Conservation (phyloP, 2,113 vertebrate species). For the Rhynchomys soricoides region DNA sequence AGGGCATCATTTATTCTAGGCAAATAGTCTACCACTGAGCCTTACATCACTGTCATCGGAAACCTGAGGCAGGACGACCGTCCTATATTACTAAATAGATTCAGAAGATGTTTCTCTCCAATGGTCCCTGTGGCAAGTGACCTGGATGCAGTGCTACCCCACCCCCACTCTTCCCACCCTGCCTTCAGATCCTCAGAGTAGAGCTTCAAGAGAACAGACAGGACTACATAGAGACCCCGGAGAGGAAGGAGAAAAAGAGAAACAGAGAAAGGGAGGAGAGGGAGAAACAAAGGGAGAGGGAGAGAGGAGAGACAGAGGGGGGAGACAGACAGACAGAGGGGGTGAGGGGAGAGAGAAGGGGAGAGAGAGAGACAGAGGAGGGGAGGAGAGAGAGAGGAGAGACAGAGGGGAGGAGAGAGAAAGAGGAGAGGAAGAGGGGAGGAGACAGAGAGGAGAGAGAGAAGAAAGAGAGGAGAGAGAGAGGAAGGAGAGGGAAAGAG, state of each 20-base stretch:
- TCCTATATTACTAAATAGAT: not conserved
- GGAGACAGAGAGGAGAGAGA: too few relatives aligned
- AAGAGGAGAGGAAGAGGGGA: too few relatives aligned
- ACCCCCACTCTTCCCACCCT: not conserved
- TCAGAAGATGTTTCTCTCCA: not conserved
- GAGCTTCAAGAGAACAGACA: not conserved
- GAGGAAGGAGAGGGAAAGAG: fast-evolving
- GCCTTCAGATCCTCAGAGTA: not conserved
- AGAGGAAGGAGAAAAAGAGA: too few relatives aligned
- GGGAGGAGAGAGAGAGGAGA: too few relatives aligned
- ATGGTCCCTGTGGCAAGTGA: not conserved
- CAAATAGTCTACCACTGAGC: not conserved
- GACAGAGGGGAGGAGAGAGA: too few relatives aligned
- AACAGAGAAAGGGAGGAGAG: too few relatives aligned
- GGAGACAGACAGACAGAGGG: too few relatives aligned
- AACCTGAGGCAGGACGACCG: not conserved
- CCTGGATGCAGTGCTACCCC: not conserved
- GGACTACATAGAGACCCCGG: not conserved
- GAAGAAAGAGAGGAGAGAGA: not conserved
- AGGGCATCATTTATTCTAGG: not conserved
- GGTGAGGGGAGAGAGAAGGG: too few relatives aligned
- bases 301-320: too few relatives aligned
- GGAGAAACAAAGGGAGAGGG: too few relatives aligned
- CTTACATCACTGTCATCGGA: not conserved
- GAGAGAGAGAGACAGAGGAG: too few relatives aligned